Evolutionary conservation across 2,888 invertebrate species (phyloP), one percentile per base, ranked within the genome.

Genomic region (Heliconius ethilla): DNA sequence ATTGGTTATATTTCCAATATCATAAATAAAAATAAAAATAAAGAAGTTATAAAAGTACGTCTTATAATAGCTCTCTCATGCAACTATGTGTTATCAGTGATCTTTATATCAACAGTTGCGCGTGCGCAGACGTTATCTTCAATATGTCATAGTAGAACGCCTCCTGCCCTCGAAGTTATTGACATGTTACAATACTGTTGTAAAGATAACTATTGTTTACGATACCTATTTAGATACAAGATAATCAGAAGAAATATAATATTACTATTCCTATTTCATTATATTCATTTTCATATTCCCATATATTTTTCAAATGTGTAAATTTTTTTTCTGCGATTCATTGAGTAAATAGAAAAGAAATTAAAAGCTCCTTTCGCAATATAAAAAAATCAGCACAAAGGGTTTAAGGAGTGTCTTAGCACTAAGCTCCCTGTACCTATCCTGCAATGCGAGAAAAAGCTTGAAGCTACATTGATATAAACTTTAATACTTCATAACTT

Each of bases 81-180:
- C 63, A 72, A 40, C 18, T 33, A 72, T 72, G 72, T n/a, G 13
- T 77, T 79, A 79, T 79, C 79, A 51, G n/a, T 55, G n/a, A 79
- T 79, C 79, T 70, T 55, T 37, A 76, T 75, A 79, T 65, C 29
- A 73, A 74, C 76, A 76, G n/a, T n/a, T n/a, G n/a, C n/a, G n/a
- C n/a, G n/a, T n/a, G n/a, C n/a, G n/a, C n/a, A n/a, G n/a, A n/a
- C n/a, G n/a, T n/a, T n/a, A 74, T 78, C 73, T 69, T 69, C 33
- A 62, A 27, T 55, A 72, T 33, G 65, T 66, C 67, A 67, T 27
- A 37, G 11, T 59, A 67, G 63, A 45, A 74, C 73, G 76, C 55
- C 63, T 78, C 55, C 75, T 59, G 51, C 51, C 33, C 75, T 75
- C 70, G 22, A 70, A 10, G 70, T 29, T 70, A 70, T 65, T 45